Base-by-base conservation (phyloP, 1,140 invertebrate genomes). In the Drosophila pruinosa region DNA sequence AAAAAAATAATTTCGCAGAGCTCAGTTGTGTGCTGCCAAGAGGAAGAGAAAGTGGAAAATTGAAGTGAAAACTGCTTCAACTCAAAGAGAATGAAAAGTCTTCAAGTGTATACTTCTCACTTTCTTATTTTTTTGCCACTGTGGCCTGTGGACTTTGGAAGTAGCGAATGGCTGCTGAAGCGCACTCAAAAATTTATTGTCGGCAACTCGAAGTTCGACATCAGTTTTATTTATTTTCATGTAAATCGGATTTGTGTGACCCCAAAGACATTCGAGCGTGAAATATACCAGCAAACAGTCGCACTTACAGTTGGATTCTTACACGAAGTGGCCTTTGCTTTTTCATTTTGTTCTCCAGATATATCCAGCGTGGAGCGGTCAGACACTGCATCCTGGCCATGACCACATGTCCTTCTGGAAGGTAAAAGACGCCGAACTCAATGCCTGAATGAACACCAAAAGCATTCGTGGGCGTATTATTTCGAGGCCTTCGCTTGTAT, bases 161-260 rank as follows among this genome's bases (percentile, higher is more conserved):
- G 28, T 8, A 28, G 3, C 8, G 22, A 17, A 22, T 45, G 39
- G 47, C 54, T 62, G 70, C 67, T 83, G 80, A 85, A 86, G 77
- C 81, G 78, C 79, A 89, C 85, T 83, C 79, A 89, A 80, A 89
- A 89, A 89, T 89, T 83, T 89, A 89, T 89, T 89, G 83, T 80
- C 76, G 78, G 78, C 83, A 89, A 75, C 79, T 83, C 77, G 76
- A 80, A 77, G 79, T 89, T 89, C 83, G 83, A 89, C 85, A 89
- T 89, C 79, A 89, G 89, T 89, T 89, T 89, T 89, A 89, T 89
- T 89, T 89, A 89, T 89, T 89, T 83, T 76, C 85, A 89, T 89
- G 79, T 89, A 89, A 85, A 89, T 89, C 85, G 78, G 83, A 89
- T 89, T 89, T 89, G 85, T 80, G 85, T 89, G 81, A 86, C 81